phyloP scores from a whole-genome alignment of 2,797 vertebrate species.

The Menidia menidia region DNA sequence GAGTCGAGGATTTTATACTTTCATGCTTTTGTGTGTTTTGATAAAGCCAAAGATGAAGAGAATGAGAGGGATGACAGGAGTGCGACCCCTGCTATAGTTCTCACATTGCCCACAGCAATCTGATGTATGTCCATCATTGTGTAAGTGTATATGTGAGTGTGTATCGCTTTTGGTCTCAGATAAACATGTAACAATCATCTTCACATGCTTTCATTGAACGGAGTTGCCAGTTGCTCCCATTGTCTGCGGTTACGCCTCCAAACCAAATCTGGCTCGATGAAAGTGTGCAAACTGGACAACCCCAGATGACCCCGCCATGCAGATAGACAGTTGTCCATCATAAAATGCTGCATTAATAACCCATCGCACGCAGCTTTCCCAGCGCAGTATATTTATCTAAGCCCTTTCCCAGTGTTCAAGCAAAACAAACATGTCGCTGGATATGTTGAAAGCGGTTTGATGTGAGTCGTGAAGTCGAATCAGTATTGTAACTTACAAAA shows the following conservation, averaged over 20 bases:
- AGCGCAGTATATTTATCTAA: slow-evolving; percentile 56
- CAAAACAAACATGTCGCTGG: slow-evolving; percentile 65
- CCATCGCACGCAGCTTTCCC: slow-evolving; percentile 62
- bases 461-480: slow-evolving; percentile 43
- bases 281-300: slow-evolving; percentile 69
- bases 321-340: slow-evolving; percentile 64
- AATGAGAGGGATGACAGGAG: slow-evolving; percentile 11
- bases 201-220: slow-evolving; percentile 9
- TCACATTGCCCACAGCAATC: neutral
- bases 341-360: slow-evolving; percentile 67
- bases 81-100: slow-evolving; percentile 1
- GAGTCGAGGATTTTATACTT: slow-evolving; percentile 40
- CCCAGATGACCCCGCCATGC: slow-evolving; percentile 28
- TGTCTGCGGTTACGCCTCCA: slow-evolving; percentile 18
- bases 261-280: slow-evolving; percentile 62
- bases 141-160: neutral
- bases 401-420: slow-evolving; percentile 46
- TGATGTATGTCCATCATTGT: slow-evolving; percentile 20
- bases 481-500: slow-evolving; percentile 24
- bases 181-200: slow-evolving; percentile 38
- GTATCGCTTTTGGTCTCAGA: slow-evolving; percentile 27
- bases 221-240: slow-evolving; percentile 12
- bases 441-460: slow-evolving; percentile 47
- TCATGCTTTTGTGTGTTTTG: slow-evolving; percentile 20
- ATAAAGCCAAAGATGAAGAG: slow-evolving; percentile 26